Evolutionary conservation across 1,140 invertebrate species (phyloP).

Genomic region (Pseudoatta argentina): DNA sequence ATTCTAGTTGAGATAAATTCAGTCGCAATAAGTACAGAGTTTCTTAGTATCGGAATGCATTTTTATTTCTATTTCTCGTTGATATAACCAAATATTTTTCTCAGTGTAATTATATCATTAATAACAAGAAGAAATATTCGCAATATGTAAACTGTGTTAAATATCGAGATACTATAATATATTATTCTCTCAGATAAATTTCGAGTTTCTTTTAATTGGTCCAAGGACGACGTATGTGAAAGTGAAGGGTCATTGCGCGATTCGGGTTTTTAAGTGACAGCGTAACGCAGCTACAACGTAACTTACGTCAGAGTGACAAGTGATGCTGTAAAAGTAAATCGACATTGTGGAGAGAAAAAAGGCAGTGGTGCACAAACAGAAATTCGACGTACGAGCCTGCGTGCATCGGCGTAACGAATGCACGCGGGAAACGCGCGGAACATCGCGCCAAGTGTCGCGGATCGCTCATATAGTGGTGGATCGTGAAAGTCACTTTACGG

Average conservation of each 20-base stretch:
- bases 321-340: constrained; percentile 38
- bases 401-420: constrained; percentile 27
- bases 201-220: constrained; percentile 23
- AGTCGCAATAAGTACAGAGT: too few relatives aligned
- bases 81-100: too few relatives aligned
- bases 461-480: neutral
- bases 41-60: too few relatives aligned
- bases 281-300: neutral
- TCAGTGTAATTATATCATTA: neutral
- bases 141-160: neutral
- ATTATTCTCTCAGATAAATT: neutral
- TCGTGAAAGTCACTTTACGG: constrained; percentile 43
- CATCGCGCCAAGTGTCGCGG: constrained; percentile 11
- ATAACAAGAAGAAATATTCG: neutral
- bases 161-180: neutral
- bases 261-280: constrained; percentile 25
- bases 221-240: constrained; percentile 47
- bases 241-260: constrained; percentile 52
- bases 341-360: neutral
- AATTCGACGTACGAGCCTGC: neutral
- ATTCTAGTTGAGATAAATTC: too few relatives aligned
- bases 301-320: constrained; percentile 16
- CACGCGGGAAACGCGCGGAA: neutral
- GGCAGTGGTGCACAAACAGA: constrained; percentile 7
- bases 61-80: too few relatives aligned